Evolutionary conservation across 2,113 vertebrate species (phyloP).

Genomic region (Aplodontia rufa): DNA sequence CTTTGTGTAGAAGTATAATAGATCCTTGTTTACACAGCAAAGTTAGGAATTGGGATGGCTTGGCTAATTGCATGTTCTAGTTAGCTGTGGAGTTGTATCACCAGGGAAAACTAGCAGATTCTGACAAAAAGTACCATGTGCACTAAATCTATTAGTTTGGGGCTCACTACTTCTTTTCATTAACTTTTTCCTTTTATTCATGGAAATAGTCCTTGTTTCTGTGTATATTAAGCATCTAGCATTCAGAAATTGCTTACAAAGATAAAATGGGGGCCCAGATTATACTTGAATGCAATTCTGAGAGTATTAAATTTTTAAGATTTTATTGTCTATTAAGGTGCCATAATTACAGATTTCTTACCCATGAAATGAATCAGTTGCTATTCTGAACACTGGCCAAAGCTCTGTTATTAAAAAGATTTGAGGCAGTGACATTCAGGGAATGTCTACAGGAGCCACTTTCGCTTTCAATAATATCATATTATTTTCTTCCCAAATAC

Average conservation of each 20-base stretch:
- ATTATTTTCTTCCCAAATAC: constrained; percentile 43
- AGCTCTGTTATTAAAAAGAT: not conserved
- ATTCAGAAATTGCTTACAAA: constrained; percentile 30
- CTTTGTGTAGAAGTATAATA: constrained; percentile 38
- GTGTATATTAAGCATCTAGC: not conserved
- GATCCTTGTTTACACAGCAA: not conserved
- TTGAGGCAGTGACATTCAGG: not conserved
- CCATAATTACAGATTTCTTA: not conserved
- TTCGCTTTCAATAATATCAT: constrained; percentile 61
- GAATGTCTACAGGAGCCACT: not conserved
- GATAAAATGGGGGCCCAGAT: not conserved
- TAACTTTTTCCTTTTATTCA: constrained; percentile 26
- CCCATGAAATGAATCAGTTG: not conserved
- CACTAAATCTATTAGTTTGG: not conserved
- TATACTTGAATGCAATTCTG: constrained; percentile 26
- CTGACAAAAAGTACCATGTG: not conserved
- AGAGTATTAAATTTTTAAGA: constrained; percentile 11
- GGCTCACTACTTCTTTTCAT: not conserved
- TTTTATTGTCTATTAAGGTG: not conserved
- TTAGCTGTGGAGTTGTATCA: not conserved
- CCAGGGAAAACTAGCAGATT: constrained; percentile 40
- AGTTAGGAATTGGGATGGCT: not conserved
- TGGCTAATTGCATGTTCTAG: constrained; percentile 45
- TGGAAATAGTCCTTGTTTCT: not conserved
- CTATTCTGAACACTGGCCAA: not conserved